phyloP scores from a whole-genome alignment of 2,888 invertebrate species.

The Melanchra persicariae region DNA sequence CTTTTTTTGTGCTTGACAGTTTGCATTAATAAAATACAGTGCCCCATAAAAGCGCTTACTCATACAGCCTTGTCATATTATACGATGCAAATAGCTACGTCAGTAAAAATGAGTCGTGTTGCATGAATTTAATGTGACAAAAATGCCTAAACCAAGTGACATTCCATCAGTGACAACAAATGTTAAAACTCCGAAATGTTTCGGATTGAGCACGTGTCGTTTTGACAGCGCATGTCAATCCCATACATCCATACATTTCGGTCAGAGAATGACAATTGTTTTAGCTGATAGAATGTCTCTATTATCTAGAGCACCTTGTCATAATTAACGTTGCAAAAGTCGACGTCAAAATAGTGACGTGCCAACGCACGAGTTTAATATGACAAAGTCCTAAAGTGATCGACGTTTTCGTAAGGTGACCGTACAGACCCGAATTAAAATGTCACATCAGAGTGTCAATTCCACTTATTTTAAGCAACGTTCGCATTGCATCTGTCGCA shows the following conservation, averaged over 20 bases:
- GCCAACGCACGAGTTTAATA: neutral
- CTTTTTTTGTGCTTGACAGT: neutral
- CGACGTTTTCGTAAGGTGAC: conserved; percentile 27
- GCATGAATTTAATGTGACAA: neutral
- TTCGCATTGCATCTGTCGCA: no score
- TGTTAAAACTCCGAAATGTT: no score
- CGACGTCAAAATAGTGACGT: neutral
- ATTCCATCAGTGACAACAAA: no score
- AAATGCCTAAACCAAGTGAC: no score
- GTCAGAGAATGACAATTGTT: no score
- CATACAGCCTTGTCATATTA: conserved; percentile 24
- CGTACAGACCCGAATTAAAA: neutral
- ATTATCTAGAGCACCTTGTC: neutral
- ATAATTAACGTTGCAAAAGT: neutral
- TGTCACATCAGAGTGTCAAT: no score
- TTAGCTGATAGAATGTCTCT: neutral
- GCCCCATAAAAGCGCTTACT: neutral
- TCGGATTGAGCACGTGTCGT: no score
- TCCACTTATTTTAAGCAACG: no score
- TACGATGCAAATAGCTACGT: neutral
- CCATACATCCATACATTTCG: neutral
- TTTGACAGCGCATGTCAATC: no score
- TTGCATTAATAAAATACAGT: neutral
- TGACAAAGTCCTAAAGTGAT: neutral
- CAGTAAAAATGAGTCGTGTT: neutral